Base-by-base conservation (phyloP, 2,888 invertebrate genomes). In the Lasiommata megera region DNA sequence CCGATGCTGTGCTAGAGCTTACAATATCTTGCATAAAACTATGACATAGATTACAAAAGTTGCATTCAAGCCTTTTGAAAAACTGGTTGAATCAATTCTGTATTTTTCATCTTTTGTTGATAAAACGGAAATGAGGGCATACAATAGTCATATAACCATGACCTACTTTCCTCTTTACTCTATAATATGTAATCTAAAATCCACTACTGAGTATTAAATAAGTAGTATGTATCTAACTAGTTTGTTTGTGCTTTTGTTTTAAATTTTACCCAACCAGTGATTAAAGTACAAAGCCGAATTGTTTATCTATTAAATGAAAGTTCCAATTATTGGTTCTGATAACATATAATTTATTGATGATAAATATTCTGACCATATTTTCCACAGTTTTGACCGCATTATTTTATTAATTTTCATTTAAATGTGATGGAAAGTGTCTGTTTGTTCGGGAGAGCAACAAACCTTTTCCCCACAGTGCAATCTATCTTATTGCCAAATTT, bases 91-190 rank as follows among this genome's bases (percentile, higher is more conserved):
- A 60, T 60, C 60, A 47, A 62, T 60, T 56, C 60, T 52, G 54
- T 56, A n/a, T 57, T 60, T 62, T 60, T 62, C 59, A 57, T 62
- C 62, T 60, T 60, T 60, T 60, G 56, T 62, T 60, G 62, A 54
- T 59, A 57, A 34, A 61, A 56, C 29, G 56, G 46, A 62, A 62
- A 60, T 56, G 60, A 54, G 56, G 56, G 54, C 54, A 41, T 53
- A 56, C 58, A 56, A 55, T 50, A 56, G 47, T 54, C 40, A 54
- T 46, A 41, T 56, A 56, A 52, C 62, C 60, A 14, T 62, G 62
- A 63, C 50, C 58, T 48, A 58, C 34, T 59, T 56, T 46, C 29
- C 16, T 46, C 46, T 44, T 44, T 3, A 44, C 28, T 18, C 36
- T 54, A 41, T 48, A 57, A 61, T 51, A 46, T 44, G 37, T 50